Conservation (phyloP, 2,888 invertebrate species). For the Steinernema carpocapsae region DNA sequence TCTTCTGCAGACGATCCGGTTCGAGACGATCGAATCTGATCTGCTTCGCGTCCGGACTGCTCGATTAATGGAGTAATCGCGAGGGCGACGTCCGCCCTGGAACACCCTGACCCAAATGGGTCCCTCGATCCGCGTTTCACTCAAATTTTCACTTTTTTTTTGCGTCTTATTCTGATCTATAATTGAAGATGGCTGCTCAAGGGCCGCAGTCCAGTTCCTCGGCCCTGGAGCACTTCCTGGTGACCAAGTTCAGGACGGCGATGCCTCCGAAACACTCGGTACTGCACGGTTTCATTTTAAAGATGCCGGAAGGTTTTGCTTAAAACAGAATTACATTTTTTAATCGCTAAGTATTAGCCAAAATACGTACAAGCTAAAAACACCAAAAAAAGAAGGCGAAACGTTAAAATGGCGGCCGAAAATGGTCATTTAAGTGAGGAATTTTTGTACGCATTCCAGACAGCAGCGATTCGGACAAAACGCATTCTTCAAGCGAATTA, state of each 20-base stretch:
- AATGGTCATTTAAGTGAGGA: no score
- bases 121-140: not conserved
- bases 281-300: no score
- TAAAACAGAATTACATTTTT: no score
- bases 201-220: not conserved
- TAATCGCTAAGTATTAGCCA: no score
- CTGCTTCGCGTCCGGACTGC: slow-evolving; percentile 1
- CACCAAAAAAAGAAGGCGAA: no score
- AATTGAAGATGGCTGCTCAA: slow-evolving; percentile 12
- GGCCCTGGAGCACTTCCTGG: slow-evolving; percentile 18
- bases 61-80: not conserved
- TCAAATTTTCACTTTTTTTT: not conserved
- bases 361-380: no score
- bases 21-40: slow-evolving; percentile 6
- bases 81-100: no score
- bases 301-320: no score
- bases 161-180: not conserved
- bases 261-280: slow-evolving; percentile 4
- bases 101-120: not conserved
- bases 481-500: no score
- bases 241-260: slow-evolving; percentile 27
- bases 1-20: slow-evolving; percentile 13
- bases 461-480: no score
- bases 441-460: no score
- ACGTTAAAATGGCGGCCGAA: no score